phyloP scores from a whole-genome alignment of 2,888 invertebrate species.

The Aquatica leii region DNA sequence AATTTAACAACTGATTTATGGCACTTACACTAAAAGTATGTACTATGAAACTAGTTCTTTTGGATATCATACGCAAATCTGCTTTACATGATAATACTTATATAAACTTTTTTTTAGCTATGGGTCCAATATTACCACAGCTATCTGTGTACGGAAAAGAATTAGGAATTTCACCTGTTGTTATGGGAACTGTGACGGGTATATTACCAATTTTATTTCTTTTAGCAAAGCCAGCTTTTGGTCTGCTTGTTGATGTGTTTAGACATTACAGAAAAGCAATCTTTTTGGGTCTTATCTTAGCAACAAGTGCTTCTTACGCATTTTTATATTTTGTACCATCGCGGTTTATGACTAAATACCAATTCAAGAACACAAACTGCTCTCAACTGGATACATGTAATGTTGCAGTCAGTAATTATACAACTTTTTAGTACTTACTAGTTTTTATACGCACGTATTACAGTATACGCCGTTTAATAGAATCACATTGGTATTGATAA shows the following conservation, averaged over 20 bases:
- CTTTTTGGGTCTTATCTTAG: conserved; percentile 71
- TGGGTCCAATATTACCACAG: conserved; percentile 83
- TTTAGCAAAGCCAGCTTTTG: conserved; percentile 78
- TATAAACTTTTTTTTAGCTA: too few relatives aligned
- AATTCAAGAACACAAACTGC: conserved; percentile 43
- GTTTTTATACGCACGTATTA: too few relatives aligned
- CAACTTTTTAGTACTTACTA: too few relatives aligned
- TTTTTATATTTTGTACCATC: conserved; percentile 73
- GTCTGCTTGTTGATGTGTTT: conserved; percentile 78
- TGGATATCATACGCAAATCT: too few relatives aligned
- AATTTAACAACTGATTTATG: too few relatives aligned
- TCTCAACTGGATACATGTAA: conserved; percentile 54
- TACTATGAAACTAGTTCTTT: too few relatives aligned
- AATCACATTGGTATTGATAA: too few relatives aligned
- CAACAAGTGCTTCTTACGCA: conserved; percentile 74
- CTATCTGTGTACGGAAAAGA: conserved; percentile 80
- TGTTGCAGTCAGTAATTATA: conserved; percentile 53
- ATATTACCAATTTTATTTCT: conserved; percentile 80
- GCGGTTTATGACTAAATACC: conserved; percentile 36
- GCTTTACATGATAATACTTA: too few relatives aligned
- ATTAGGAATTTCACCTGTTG: conserved; percentile 76
- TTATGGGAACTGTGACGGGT: conserved; percentile 81
- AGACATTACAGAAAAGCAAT: conserved; percentile 73
- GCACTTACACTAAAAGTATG: too few relatives aligned
- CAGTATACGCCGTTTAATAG: too few relatives aligned